Evolutionary conservation across 2,113 vertebrate genomes (phyloP), one percentile per base, ranked within the genome.

Genomic region (Ailuropoda melanoleuca): DNA sequence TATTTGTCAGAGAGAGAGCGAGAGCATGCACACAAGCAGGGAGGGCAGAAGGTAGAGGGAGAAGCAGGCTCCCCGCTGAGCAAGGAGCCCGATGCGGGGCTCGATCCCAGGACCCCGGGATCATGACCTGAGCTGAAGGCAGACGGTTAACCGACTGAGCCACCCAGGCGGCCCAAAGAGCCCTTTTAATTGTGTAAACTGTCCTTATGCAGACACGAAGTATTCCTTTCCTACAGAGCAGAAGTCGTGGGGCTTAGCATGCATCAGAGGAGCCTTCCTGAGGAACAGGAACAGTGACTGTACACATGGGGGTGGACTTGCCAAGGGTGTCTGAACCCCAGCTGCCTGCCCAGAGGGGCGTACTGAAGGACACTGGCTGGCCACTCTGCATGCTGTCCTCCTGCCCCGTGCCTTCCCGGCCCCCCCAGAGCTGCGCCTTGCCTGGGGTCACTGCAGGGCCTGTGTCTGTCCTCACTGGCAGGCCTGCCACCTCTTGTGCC

Each of bases 241-340:
- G 43, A 85, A 93, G 70, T 70, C 21, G 14, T 0, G 24, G 48
- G 58, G 53, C 81, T 39, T 17, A 11, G 29, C 15, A 23, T 86
- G 18, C 46, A 14, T 26, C 34, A n/a, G 53, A 84, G 21, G n/a
- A 48, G 50, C 8, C 37, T 85, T 83, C 66, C 4, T 48, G 29
- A 58, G 34, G 43, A 23, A 23, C 23, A 11, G 14, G 8, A 18
- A 60, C 72, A 37, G 48, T 3, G 46, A 72, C 62, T 34, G 58
- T 24, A 50, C 64, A 64, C 1, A 0, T 0, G 21, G 46, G 66
- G 29, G 19, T 8, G 85, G 60, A 60, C 39, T 68, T 37, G 34
- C 5, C 1, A 0, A 43, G 56, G 70, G 56, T 0, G 0, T 12
- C 11, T 0, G 11, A 31, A 1, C 26, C 13, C 43, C 10, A 31